Percentiles rank a stretch among this genome's conserved stretches.
Conservation (phyloP, 2,888 invertebrate species). For the Brachypalpus laphriformis region DNA sequence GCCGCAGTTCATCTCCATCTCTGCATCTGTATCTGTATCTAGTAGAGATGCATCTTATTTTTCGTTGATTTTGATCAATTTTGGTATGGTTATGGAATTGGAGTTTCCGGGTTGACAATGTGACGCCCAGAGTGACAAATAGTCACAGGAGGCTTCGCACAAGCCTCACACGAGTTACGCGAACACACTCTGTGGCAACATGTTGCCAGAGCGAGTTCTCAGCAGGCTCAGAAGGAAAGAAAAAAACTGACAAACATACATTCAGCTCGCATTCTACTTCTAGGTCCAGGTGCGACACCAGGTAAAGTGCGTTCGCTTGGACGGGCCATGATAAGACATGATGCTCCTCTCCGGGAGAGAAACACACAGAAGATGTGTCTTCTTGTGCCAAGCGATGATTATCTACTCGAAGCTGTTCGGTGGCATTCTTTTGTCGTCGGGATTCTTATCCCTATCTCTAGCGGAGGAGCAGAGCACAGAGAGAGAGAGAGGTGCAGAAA, state of each 20-base stretch:
- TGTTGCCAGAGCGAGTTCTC: slow-evolving; percentile 41
- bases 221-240: background rate
- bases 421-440: slow-evolving; percentile 73
- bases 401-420: slow-evolving; percentile 68
- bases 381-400: slow-evolving; percentile 60
- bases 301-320: slow-evolving; percentile 63
- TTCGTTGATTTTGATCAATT: slow-evolving; percentile 29
- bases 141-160: background rate
- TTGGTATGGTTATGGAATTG: slow-evolving; percentile 33
- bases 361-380: slow-evolving; percentile 41
- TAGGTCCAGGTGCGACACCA: slow-evolving; percentile 63
- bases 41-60: slow-evolving; percentile 1
- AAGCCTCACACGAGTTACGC: background rate
- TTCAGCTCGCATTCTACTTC: slow-evolving; percentile 43
- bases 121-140: slow-evolving; percentile 46
- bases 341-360: slow-evolving; percentile 2
- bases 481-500: slow-evolving; percentile 30
- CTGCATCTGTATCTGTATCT: slow-evolving; percentile 14
- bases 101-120: slow-evolving; percentile 66
- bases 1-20: slow-evolving; percentile 42
- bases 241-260: slow-evolving; percentile 16
- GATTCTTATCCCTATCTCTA: slow-evolving; percentile 64
- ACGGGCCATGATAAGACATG: slow-evolving; percentile 51
- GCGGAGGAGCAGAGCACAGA: background rate
- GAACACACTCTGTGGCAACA: slow-evolving; percentile 28